Percentiles rank a stretch among this genome's conserved stretches.
Conservation (phyloP, 1,140 invertebrate genomes). For the Glomeris maerens region DNA sequence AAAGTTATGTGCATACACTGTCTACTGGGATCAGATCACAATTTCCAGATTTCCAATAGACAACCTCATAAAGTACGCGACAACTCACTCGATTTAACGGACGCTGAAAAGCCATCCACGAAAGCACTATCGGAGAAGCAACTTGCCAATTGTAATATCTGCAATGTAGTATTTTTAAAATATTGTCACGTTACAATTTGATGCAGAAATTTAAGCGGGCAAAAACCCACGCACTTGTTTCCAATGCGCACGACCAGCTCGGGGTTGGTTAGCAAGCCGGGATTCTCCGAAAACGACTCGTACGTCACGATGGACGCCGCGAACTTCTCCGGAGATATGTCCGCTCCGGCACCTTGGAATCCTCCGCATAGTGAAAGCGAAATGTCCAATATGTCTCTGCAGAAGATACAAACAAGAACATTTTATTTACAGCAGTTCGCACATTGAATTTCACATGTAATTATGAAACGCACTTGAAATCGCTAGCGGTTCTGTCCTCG, state of each 20-base stretch:
- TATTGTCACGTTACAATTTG: conserved; percentile 2
- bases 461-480: conserved; percentile 35
- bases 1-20: neutral
- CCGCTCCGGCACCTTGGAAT: conserved; percentile 37
- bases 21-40: no score
- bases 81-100: conserved; percentile 45
- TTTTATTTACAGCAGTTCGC: neutral
- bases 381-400: conserved; percentile 42
- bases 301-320: conserved; percentile 58
- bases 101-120: conserved; percentile 64
- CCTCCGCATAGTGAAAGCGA: conserved; percentile 68
- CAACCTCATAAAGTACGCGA: neutral
- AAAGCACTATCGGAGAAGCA: conserved; percentile 73
- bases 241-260: conserved; percentile 75
- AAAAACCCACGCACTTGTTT: conserved; percentile 46
- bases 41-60: neutral
- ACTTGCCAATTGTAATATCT: conserved; percentile 65
- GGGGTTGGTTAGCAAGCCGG: conserved; percentile 55
- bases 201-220: conserved; percentile 3
- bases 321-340: conserved; percentile 48
- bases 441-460: no score
- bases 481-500: conserved; percentile 49
- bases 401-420: conserved; percentile 15
- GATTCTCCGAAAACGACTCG: conserved; percentile 66
- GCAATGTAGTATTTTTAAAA: conserved; percentile 11